These are phyloP conservation scores for Cinclus cinclus DNA, from an alignment of 2,113 vertebrate genomes.

Conservation along the genomic window DNA sequence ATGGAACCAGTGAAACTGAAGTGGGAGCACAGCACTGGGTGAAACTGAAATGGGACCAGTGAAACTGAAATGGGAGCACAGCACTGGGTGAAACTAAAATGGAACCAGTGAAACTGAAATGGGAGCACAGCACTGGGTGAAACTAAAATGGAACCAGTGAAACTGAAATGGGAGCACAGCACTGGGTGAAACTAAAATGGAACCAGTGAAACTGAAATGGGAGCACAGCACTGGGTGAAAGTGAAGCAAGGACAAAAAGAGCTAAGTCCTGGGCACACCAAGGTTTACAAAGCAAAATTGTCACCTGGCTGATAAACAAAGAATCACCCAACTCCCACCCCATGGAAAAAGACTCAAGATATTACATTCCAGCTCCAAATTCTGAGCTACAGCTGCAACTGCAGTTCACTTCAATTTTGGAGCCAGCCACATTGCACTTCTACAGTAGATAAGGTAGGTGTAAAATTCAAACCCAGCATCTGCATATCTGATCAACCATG, in stretches of 20 bases:
- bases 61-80: not conserved
- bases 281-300: not conserved
- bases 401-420: not conserved
- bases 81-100: not conserved
- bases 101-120: too few relatives aligned
- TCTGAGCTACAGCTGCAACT: not conserved
- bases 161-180: not conserved
- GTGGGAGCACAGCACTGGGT: fast-evolving
- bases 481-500: not conserved
- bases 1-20: too few relatives aligned
- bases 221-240: fast-evolving
- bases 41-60: too few relatives aligned
- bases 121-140: fast-evolving
- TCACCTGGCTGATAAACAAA: not conserved
- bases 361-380: not conserved
- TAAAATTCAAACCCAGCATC: not conserved
- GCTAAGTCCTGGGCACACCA: too few relatives aligned
- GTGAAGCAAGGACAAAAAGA: not conserved
- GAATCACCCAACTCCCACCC: not conserved
- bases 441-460: fast-evolving
- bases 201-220: not conserved
- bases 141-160: too few relatives aligned
- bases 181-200: not conserved
- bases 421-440: not conserved
- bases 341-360: fast-evolving